Conservation (phyloP, 2,888 invertebrate species). For the Tachystola acroxantha region DNA sequence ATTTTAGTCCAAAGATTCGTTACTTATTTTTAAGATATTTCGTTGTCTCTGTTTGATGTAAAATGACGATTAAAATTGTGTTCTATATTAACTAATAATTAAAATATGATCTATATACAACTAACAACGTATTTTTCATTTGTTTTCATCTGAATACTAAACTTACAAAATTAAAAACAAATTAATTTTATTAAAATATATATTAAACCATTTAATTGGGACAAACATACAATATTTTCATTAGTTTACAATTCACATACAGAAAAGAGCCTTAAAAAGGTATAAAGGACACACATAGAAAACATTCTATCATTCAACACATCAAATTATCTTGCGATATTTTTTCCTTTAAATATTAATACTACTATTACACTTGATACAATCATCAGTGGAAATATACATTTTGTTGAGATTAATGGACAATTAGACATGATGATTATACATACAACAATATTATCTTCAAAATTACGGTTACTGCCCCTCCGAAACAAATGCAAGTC, state of each 20-base stretch:
- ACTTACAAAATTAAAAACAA: slow-evolving; percentile 30
- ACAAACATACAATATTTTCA: slow-evolving; percentile 77
- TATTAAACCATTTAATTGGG: slow-evolving; percentile 77
- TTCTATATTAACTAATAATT: slow-evolving; percentile 16
- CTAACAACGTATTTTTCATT: background rate
- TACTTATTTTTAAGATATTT: slow-evolving; percentile 23
- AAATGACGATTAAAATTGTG: slow-evolving; percentile 19
- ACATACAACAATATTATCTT: slow-evolving; percentile 18
- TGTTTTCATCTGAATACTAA: background rate
- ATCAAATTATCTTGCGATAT: slow-evolving; percentile 28
- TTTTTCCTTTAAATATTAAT: slow-evolving; percentile 36
- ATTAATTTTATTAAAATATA: slow-evolving; percentile 74
- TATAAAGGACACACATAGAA: slow-evolving; percentile 67
- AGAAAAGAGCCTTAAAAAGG: slow-evolving; percentile 65
- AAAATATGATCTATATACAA: slow-evolving; percentile 19
- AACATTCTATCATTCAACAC: slow-evolving; percentile 53
- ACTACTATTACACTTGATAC: slow-evolving; percentile 36
- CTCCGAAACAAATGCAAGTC: slow-evolving; percentile 33
- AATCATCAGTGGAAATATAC: slow-evolving; percentile 43
- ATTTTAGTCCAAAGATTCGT: slow-evolving; percentile 17
- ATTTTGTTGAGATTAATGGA: slow-evolving; percentile 38
- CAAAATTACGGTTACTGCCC: slow-evolving; percentile 23
- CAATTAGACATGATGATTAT: slow-evolving; percentile 24
- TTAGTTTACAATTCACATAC: slow-evolving; percentile 74
- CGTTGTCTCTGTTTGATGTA: slow-evolving; percentile 15